Conservation (phyloP, 2,888 invertebrate genomes). For the Cheilosia soror region DNA sequence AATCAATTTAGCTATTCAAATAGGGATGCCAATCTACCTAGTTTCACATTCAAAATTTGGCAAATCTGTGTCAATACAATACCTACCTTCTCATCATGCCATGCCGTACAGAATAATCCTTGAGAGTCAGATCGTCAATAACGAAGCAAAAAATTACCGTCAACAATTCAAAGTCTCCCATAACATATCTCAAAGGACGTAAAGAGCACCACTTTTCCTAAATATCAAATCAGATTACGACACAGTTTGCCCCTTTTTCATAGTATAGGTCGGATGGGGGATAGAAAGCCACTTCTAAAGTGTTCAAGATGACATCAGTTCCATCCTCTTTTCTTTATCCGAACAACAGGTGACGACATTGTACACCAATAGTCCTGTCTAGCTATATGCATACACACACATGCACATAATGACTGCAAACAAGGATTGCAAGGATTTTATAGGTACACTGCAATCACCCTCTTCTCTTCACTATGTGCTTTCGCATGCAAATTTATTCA, state of each 20-base stretch:
- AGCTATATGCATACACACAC: neutral
- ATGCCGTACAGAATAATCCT: neutral
- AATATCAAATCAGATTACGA: conserved; percentile 57
- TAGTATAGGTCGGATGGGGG: conserved; percentile 5
- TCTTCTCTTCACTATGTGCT: neutral
- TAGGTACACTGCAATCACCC: neutral
- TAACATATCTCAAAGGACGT: conserved; percentile 8
- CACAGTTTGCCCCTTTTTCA: conserved; percentile 2
- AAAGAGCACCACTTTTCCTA: conserved; percentile 4
- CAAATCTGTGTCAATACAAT: no score
- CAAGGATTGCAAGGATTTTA: conserved; percentile 24
- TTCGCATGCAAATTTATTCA: conserved; percentile 62
- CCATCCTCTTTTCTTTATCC: conserved; percentile 29
- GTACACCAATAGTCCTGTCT: neutral
- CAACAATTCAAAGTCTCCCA: conserved; percentile 26
- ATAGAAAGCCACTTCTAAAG: conserved; percentile 19
- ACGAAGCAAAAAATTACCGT: neutral
- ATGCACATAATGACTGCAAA: conserved; percentile 31
- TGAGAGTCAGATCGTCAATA: neutral
- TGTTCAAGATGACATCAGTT: conserved; percentile 47
- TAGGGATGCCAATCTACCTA: no score
- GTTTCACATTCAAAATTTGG: no score
- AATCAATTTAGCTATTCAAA: no score
- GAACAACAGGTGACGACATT: conserved; percentile 57
- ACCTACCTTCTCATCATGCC: no score